Evolutionary conservation across 2,797 vertebrate genomes (phyloP).

Genomic region (Anniella stebbinsi): DNA sequence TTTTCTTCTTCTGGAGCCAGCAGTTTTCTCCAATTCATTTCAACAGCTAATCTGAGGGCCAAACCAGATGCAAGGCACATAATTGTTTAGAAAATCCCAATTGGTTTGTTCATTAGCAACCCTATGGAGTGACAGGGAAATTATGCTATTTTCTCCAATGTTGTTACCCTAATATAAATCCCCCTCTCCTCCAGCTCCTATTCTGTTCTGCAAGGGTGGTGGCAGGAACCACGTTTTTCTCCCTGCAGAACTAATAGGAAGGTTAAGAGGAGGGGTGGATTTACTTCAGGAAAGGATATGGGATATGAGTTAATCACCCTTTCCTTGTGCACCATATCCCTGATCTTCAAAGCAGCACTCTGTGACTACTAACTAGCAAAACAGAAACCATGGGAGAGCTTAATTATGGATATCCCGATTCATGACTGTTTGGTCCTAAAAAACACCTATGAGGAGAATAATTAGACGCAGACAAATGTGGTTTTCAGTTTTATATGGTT

Average conservation of each 20-base stretch:
- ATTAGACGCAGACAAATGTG: background rate
- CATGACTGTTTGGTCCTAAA: background rate
- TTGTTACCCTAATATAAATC: background rate
- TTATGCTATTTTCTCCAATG: background rate
- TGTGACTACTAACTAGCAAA: background rate
- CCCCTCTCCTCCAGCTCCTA: too few relatives aligned
- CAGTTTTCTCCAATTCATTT: background rate
- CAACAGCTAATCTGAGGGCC: background rate
- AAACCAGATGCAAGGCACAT: background rate
- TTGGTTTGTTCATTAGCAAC: background rate
- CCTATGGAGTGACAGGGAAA: background rate
- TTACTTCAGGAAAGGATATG: background rate
- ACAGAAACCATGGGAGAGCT: background rate
- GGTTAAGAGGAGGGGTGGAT: background rate
- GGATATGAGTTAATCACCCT: background rate
- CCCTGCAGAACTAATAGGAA: background rate
- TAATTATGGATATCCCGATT: background rate
- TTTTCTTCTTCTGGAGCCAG: background rate
- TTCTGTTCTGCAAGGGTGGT: background rate
- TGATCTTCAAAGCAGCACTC: background rate
- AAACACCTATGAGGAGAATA: background rate
- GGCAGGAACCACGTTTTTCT: background rate
- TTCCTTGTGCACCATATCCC: background rate
- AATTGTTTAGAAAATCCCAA: background rate
- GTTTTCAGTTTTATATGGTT: background rate